phyloP scores from a whole-genome alignment of 2,888 invertebrate species.

The Diabrotica balteata region DNA sequence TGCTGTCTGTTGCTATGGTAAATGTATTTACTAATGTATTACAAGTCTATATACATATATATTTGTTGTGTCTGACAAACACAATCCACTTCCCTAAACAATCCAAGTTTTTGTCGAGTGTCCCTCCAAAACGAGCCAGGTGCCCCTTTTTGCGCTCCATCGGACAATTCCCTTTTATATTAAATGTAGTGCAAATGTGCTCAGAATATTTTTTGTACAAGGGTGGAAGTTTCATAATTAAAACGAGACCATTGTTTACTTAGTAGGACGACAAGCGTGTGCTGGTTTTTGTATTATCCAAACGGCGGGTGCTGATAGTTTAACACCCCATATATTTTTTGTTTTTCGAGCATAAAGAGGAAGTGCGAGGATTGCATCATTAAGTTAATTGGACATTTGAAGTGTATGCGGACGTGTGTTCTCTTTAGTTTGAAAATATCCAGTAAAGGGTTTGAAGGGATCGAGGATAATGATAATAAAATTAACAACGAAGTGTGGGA shows the following conservation, averaged over 20 bases:
- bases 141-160: slow-evolving; percentile 2
- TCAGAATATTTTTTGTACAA: slow-evolving; percentile 6
- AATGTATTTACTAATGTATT: too few species aligned
- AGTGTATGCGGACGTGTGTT: slow-evolving; percentile 5
- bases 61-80: too few species aligned
- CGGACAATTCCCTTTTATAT: slow-evolving; percentile 7
- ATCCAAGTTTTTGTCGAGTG: too few species aligned
- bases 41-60: too few species aligned
- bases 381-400: slow-evolving; percentile 22
- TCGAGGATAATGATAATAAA: too few species aligned
- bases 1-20: too few species aligned
- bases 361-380: slow-evolving; percentile 5
- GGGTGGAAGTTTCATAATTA: slow-evolving; percentile 23
- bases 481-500: too few species aligned
- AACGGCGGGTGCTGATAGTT: slow-evolving; percentile 24
- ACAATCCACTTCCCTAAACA: too few species aligned
- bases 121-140: slow-evolving; percentile 1
- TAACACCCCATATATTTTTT: slow-evolving; percentile 23
- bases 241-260: slow-evolving; percentile 21
- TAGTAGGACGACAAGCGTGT: slow-evolving; percentile 13
- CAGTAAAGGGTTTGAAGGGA: too few species aligned
- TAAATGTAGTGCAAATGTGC: slow-evolving; percentile 3
- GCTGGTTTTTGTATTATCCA: slow-evolving; percentile 20
- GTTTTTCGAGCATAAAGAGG: slow-evolving; percentile 5
- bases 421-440: background rate